A percentile compares a stretch with the other conserved stretches of the same genome.
Evolutionary conservation across 53 echinoderm and acorn worm species (phyloP).

Genomic region (Holothuria scabra): DNA sequence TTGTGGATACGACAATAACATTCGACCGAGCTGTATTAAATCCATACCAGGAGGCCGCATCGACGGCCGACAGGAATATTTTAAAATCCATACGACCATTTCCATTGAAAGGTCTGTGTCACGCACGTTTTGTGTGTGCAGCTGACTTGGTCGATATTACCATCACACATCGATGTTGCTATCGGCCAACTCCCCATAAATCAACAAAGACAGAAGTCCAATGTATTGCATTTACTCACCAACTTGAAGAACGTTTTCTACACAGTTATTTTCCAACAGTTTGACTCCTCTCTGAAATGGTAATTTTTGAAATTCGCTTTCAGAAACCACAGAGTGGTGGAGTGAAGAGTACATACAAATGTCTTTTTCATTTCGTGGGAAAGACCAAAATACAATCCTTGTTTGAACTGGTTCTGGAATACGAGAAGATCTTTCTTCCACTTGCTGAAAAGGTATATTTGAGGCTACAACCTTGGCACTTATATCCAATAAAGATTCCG

Average conservation of each 20-base stretch:
- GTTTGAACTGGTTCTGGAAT: conserved; percentile 99
- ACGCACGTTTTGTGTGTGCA: conserved; percentile 26
- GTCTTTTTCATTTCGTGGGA: conserved; percentile 99
- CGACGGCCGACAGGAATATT: conserved; percentile 9
- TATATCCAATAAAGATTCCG: conserved; percentile 99
- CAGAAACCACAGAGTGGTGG: conserved; percentile 93
- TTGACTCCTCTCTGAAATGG: conserved; percentile 99
- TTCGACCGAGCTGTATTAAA: conserved; percentile 16
- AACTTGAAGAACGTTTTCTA: conserved; percentile 99
- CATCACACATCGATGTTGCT: conserved; percentile 22
- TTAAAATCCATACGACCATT: conserved; percentile 40
- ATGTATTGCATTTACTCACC: conserved; percentile 71
- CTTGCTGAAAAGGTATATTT: conserved; percentile 99
- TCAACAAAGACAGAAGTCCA: conserved; percentile 38
- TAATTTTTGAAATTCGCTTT: conserved; percentile 99
- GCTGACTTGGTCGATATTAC: conserved; percentile 43
- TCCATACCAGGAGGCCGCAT: conserved; percentile 16
- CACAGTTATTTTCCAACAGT: conserved; percentile 91
- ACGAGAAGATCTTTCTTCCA: conserved; percentile 98
- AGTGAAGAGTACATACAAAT: conserved; percentile 99
- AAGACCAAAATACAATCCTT: conserved; percentile 99
- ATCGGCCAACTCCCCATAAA: conserved; percentile 50
- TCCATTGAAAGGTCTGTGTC: not conserved
- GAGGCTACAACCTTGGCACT: conserved; percentile 99
- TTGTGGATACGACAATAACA: not conserved